Percentiles rank a stretch among this genome's conserved stretches.
Conservation (phyloP, 2,888 invertebrate species). For the Rugalucina vietnamica region DNA sequence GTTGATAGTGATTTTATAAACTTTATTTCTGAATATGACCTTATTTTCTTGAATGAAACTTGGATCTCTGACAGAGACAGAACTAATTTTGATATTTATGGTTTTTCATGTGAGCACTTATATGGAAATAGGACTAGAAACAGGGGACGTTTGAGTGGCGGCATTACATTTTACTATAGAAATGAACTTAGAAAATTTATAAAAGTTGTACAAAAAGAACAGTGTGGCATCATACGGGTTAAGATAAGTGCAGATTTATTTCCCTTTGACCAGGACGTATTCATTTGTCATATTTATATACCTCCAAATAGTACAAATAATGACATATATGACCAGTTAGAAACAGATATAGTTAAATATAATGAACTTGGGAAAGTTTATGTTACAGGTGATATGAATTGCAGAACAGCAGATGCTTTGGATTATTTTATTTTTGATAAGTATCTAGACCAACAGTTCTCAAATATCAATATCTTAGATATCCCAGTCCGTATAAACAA, state of each 20-base stretch:
- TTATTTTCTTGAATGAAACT: conserved; percentile 17
- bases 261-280: background rate
- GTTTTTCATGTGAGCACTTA: background rate
- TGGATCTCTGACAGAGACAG: background rate
- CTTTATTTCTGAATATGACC: background rate
- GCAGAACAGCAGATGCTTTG: background rate
- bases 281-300: background rate
- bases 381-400: conserved; percentile 16
- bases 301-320: background rate
- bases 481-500: background rate
- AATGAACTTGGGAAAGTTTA: background rate
- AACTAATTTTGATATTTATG: background rate
- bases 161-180: background rate
- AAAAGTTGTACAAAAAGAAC: background rate
- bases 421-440: conserved; percentile 4
- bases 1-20: background rate
- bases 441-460: background rate
- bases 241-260: background rate
- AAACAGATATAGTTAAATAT: conserved; percentile 5
- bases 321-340: conserved; percentile 6
- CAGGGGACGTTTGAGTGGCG: background rate
- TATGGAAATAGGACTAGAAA: background rate
- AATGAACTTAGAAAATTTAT: background rate
- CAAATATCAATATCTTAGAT: background rate
- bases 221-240: background rate